Percentiles rank a stretch among this genome's conserved stretches.
phyloP scores from a whole-genome alignment of 2,113 vertebrate species.

The Rousettus leschenaultii region DNA sequence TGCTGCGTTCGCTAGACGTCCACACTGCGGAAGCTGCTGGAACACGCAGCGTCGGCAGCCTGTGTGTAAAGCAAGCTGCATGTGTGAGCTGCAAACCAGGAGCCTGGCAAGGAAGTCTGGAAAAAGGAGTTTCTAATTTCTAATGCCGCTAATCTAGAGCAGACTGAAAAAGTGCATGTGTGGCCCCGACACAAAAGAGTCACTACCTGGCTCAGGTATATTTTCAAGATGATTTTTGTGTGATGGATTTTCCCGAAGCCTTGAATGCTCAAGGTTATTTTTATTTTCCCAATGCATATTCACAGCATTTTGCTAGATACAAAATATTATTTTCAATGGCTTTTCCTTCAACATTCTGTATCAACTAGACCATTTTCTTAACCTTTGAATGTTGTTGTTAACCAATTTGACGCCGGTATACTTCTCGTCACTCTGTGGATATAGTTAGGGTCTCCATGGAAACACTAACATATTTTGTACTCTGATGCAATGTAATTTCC shows the following conservation, averaged over 20 bases:
- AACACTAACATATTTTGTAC: not conserved
- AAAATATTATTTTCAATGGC: not conserved
- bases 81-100: not conserved
- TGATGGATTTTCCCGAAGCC: not conserved
- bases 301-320: not conserved
- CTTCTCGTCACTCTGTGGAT: not conserved
- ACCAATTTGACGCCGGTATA: not conserved
- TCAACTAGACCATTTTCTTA: not conserved
- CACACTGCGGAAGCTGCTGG: not conserved
- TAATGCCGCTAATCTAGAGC: not conserved
- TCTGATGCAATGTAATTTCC: not conserved
- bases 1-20: not conserved
- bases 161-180: not conserved
- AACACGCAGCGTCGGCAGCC: not conserved
- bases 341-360: not conserved
- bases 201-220: not conserved
- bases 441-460: not conserved
- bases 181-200: not conserved
- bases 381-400: not conserved
- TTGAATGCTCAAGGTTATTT: not conserved
- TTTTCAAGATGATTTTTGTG: not conserved
- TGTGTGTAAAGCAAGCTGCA: not conserved
- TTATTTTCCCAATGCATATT: not conserved
- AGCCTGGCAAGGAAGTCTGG: not conserved
- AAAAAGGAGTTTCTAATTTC: not conserved